Conservation (phyloP, 2,113 vertebrate genomes). For the Pimephales promelas region DNA sequence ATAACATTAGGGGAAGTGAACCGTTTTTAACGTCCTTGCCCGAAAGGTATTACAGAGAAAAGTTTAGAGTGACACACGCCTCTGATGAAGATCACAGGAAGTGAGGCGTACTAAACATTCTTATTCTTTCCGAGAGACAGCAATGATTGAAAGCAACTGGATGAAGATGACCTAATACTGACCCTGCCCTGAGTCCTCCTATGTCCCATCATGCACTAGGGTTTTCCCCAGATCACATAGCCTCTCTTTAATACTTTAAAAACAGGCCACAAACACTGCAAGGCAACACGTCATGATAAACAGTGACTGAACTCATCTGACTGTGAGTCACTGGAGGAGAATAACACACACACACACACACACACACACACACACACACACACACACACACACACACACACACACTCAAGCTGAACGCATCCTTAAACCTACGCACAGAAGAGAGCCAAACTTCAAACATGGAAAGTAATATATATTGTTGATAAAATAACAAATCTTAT, state of each 20-base stretch:
- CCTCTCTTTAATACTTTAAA: constrained; percentile 3
- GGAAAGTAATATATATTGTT: neutral
- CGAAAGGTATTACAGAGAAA: neutral
- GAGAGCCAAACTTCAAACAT: neutral
- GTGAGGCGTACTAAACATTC: neutral
- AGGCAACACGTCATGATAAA: constrained; percentile 21
- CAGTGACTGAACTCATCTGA: constrained; percentile 33
- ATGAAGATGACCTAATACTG: constrained; percentile 3
- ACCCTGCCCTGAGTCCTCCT: constrained; percentile 2
- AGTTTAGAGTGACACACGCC: neutral
- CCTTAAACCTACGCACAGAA: neutral
- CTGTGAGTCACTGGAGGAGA: constrained; percentile 7
- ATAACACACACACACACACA: neutral
- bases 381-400: neutral
- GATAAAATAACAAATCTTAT: neutral
- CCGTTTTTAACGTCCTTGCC: neutral
- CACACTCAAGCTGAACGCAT: no score
- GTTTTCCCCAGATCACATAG: neutral
- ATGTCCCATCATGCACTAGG: constrained; percentile 3
- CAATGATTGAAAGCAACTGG: neutral
- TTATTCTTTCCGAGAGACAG: neutral
- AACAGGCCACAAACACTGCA: constrained; percentile 2
- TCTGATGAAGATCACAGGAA: neutral
- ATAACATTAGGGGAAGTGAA: neutral
- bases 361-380: neutral